phyloP scores from a whole-genome alignment of 2,113 vertebrate genomes.

The Vombatus ursinus region DNA sequence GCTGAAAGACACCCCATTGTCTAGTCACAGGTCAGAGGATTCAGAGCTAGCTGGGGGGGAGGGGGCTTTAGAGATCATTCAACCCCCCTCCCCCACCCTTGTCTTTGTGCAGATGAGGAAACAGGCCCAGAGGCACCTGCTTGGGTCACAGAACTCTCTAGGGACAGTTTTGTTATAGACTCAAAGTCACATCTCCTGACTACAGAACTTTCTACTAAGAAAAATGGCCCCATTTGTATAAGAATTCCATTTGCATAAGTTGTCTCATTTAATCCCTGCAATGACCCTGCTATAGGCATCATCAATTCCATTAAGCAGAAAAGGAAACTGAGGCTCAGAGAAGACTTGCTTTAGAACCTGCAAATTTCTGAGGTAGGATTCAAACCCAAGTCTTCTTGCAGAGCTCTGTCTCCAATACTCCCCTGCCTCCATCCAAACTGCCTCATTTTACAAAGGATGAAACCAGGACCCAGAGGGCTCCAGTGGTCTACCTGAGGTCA shows the following conservation, averaged over 20 bases:
- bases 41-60: neutral
- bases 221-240: neutral
- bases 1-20: conserved; percentile 1
- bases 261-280: neutral
- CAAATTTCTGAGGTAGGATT: neutral
- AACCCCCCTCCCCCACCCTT: neutral
- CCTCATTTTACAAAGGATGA: neutral
- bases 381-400: neutral
- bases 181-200: neutral
- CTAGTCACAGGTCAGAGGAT: neutral
- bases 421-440: neutral
- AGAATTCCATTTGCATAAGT: neutral
- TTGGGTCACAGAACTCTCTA: neutral
- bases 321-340: neutral
- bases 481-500: neutral
- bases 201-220: neutral
- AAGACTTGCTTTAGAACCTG: neutral
- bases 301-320: neutral
- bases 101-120: neutral
- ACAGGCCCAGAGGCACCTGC: neutral
- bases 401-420: neutral
- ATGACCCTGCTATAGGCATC: neutral
- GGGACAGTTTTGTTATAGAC: neutral
- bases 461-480: neutral
- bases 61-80: neutral